These are phyloP conservation scores for Lagopus muta DNA, from an alignment of 2,113 vertebrate genomes.

Conservation along the genomic window DNA sequence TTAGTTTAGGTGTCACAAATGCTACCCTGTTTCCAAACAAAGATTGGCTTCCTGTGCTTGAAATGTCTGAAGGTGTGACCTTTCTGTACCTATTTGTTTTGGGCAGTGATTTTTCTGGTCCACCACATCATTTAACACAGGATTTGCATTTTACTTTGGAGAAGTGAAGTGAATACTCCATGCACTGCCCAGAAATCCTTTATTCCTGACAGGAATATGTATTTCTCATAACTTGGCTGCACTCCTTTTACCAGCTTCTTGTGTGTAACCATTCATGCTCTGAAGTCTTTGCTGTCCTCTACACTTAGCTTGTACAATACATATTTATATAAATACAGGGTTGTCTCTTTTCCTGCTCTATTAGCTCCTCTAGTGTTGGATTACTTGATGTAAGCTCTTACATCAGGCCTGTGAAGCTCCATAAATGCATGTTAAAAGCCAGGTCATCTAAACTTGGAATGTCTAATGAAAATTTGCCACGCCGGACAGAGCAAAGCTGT, in stretches of 20 bases:
- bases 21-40: not conserved
- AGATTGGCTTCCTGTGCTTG: not conserved
- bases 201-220: not conserved
- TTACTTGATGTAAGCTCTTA: not conserved
- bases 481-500: not conserved
- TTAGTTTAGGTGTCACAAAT: conserved; percentile 18
- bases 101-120: conserved; percentile 5
- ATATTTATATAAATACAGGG: not conserved
- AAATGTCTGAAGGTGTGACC: not conserved
- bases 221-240: not conserved
- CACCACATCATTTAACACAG: not conserved
- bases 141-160: not conserved
- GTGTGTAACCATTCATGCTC: not conserved
- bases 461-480: not conserved
- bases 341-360: not conserved
- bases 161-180: not conserved
- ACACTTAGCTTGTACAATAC: not conserved
- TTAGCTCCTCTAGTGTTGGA: not conserved
- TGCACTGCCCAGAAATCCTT: not conserved
- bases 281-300: not conserved
- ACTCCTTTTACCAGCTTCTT: not conserved
- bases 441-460: not conserved
- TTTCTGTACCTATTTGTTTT: conserved; percentile 1
- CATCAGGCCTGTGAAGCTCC: not conserved
- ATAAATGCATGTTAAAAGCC: not conserved